phyloP scores from a whole-genome alignment of 2,113 vertebrate genomes.

The Microtus richardsoni region DNA sequence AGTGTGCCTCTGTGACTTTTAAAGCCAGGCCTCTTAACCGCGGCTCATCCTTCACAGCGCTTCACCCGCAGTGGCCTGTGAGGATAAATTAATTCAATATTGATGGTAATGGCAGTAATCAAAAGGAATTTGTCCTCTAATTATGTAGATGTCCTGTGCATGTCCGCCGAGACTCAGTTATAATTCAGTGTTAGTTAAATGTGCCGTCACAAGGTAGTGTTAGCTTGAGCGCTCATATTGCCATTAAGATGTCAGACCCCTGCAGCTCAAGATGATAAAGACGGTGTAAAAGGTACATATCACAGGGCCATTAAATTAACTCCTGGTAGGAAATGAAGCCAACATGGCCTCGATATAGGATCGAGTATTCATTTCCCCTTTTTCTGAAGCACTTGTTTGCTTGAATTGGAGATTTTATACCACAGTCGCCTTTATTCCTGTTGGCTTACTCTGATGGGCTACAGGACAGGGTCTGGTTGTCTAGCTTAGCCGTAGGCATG shows the following conservation, averaged over 20 bases:
- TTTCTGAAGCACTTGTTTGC: background rate
- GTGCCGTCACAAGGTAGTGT: constrained; percentile 64
- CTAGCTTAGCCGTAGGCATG: background rate
- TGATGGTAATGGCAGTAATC: constrained; percentile 68
- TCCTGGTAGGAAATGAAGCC: constrained; percentile 56
- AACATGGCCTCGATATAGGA: background rate
- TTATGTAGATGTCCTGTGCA: constrained; percentile 47
- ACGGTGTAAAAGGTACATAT: constrained; percentile 35
- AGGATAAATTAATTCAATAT: constrained; percentile 76
- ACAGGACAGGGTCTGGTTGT: background rate
- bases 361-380: background rate
- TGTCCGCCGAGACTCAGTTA: constrained; percentile 54
- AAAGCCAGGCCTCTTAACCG: constrained; percentile 60
- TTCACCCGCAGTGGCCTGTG: constrained; percentile 49
- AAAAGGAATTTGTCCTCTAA: constrained; percentile 71
- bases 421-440: background rate
- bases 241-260: constrained; percentile 70
- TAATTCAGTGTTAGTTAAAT: constrained; percentile 62
- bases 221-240: constrained; percentile 29
- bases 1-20: constrained; percentile 60
- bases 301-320: background rate
- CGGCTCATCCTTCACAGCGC: constrained; percentile 41
- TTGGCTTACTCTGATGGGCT: background rate
- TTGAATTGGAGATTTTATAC: background rate
- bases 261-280: constrained; percentile 60